Conservation (phyloP, 2,797 vertebrate species). For the Takifugu ocellatus region DNA sequence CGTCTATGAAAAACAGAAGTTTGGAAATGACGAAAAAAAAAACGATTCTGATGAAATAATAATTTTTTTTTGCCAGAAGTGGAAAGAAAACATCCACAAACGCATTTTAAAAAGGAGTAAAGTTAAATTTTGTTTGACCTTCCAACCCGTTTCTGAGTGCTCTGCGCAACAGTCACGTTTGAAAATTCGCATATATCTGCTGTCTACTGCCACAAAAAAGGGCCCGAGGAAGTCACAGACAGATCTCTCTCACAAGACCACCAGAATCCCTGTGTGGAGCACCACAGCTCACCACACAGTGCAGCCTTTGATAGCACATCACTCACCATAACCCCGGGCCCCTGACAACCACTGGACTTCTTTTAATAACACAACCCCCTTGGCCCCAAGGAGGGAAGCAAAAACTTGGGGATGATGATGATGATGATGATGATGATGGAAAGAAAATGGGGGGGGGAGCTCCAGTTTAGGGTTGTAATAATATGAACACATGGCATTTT, state of each 20-base stretch:
- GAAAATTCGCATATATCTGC: constrained; percentile 26
- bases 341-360: constrained; percentile 54
- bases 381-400: constrained; percentile 26
- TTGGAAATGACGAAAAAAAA: too few species aligned
- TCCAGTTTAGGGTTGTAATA: constrained; percentile 73
- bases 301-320: constrained; percentile 72
- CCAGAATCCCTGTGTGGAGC: constrained; percentile 62
- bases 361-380: constrained; percentile 70
- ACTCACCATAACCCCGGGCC: constrained; percentile 54
- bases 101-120: too few species aligned
- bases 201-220: constrained; percentile 6
- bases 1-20: too few species aligned
- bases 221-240: constrained; percentile 30
- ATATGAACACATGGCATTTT: constrained; percentile 77
- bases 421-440: constrained; percentile 46
- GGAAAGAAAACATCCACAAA: too few species aligned
- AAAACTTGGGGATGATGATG: constrained; percentile 33
- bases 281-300: constrained; percentile 64
- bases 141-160: background rate
- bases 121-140: too few species aligned
- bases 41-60: too few species aligned
- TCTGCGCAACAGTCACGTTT: constrained; percentile 9
- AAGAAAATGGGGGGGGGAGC: constrained; percentile 40
- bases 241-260: constrained; percentile 56
- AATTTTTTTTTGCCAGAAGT: too few species aligned